Evolutionary conservation across 2,113 vertebrate genomes (phyloP).

Genomic region (Catharus minimus): DNA sequence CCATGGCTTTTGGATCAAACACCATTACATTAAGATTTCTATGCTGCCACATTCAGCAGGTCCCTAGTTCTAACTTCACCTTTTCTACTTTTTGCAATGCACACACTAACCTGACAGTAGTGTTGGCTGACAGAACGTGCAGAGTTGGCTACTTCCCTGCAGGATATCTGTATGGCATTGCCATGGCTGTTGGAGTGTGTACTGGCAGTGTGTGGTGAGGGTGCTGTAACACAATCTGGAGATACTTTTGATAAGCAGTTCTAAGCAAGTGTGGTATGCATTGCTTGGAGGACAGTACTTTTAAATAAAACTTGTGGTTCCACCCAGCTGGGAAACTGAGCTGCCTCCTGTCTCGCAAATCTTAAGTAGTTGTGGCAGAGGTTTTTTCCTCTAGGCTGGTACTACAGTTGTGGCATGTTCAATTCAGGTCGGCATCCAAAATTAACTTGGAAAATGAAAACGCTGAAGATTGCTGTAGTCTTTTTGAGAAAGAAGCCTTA

Average conservation of each 20-base stretch:
- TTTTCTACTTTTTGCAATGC: neutral
- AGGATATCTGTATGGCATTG: neutral
- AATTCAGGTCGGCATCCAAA: neutral
- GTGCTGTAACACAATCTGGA: neutral
- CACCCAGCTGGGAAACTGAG: neutral
- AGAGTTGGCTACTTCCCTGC: neutral
- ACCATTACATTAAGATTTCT: neutral
- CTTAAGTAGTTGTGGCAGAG: neutral
- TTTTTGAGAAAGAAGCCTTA: neutral
- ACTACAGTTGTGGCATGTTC: neutral
- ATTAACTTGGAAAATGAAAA: neutral
- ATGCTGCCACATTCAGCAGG: accelerated
- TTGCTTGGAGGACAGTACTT: neutral
- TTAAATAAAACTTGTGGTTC: neutral
- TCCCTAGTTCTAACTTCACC: neutral
- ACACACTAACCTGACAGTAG: neutral
- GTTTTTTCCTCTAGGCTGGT: neutral
- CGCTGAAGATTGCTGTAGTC: neutral
- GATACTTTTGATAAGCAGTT: neutral
- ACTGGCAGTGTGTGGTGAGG: neutral
- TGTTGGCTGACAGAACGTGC: neutral
- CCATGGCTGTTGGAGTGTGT: neutral
- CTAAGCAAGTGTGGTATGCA: neutral
- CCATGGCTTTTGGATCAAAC: neutral
- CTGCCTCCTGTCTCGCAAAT: neutral